Base-by-base conservation (phyloP, 1,140 invertebrate species). In the Philopotamus ludificatus region DNA sequence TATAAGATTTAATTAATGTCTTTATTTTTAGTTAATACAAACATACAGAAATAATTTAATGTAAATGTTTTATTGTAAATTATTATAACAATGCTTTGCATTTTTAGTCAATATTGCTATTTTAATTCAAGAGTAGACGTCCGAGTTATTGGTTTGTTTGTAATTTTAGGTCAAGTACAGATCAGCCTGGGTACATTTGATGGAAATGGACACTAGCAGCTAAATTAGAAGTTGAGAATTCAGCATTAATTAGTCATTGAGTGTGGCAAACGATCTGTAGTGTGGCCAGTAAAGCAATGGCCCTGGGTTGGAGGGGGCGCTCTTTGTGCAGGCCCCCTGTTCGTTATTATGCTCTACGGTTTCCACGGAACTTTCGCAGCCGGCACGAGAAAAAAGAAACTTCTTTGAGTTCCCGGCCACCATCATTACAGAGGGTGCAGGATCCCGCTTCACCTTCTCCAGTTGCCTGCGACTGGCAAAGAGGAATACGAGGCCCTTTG, bases 401-500 rank as follows among this genome's bases (percentile, higher is more conserved):
- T 53, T 22, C 23, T 53, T 53, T 53, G 50, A 53, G 28, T n/a
- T n/a, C 28, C 28, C 28, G 4, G 4, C 28, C 28, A 26, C 50
- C 50, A 53, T 53, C 50, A 26, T 53, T 53, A 53, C 22, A 22
- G 50, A 12, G 50, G 21, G 22, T 7, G 12, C 22, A 3, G 23
- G 12, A 4, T 34, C 28, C 12, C 28, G 4, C 12, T 34, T 34
- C 12, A 34, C 28, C 28, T 34, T 34, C 28, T 34, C 28, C 28
- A 4, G 28, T 34, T 34, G 28, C 28, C 28, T 34, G 10, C 47
- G 47, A 49, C 16, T 49, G 16, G 47, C 47, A 49, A 49, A 47
- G 21, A 21, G 47, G 47, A 49, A 49, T 20, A 49, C 21, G 47
- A 15, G 47, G 47, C 22, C 47, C 21, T 49, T 49, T 49, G 47